Evolutionary conservation across 2,888 invertebrate species (phyloP).

Genomic region (Tricholauxania praeusta): DNA sequence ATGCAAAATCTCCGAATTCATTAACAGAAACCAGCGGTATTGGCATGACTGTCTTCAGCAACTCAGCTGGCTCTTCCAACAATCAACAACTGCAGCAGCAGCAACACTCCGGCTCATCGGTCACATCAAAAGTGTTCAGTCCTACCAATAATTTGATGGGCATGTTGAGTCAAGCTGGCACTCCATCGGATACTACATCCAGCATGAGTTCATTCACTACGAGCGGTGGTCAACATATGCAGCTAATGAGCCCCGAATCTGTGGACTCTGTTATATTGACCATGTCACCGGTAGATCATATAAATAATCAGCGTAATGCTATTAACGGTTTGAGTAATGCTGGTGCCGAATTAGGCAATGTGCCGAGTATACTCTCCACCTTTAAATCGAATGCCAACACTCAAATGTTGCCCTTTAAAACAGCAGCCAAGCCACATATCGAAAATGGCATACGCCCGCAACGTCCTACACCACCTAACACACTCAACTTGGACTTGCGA

Average conservation of each 20-base stretch:
- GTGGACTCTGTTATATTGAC: slow-evolving; percentile 80
- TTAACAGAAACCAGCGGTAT: slow-evolving; percentile 68
- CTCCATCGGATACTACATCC: slow-evolving; percentile 77
- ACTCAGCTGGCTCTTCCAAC: slow-evolving; percentile 18
- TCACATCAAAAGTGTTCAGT: slow-evolving; percentile 29
- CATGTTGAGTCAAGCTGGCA: slow-evolving; percentile 67
- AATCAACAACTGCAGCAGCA: slow-evolving; percentile 58
- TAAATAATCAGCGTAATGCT: slow-evolving; percentile 51
- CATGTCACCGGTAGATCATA: slow-evolving; percentile 75
- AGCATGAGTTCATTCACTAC: slow-evolving; percentile 81
- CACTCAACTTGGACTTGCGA: slow-evolving; percentile 74
- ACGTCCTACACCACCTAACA: slow-evolving; percentile 86
- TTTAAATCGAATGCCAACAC: slow-evolving; percentile 73
- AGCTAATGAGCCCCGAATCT: slow-evolving; percentile 70
- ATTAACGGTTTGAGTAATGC: slow-evolving; percentile 48
- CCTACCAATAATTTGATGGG: slow-evolving; percentile 57
- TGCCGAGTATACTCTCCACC: slow-evolving; percentile 71
- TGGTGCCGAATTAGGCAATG: slow-evolving; percentile 43
- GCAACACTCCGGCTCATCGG: slow-evolving; percentile 57
- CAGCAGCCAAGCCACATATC: slow-evolving; percentile 56
- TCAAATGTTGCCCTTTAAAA: slow-evolving; percentile 44
- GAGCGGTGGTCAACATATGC: slow-evolving; percentile 68
- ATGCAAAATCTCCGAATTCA: slow-evolving; percentile 66
- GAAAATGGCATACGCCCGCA: slow-evolving; percentile 73
- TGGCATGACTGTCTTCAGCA: slow-evolving; percentile 66